These are phyloP conservation scores for Branchellion lobata DNA, from an alignment of 2,888 invertebrate genomes.

Conservation along the genomic window DNA sequence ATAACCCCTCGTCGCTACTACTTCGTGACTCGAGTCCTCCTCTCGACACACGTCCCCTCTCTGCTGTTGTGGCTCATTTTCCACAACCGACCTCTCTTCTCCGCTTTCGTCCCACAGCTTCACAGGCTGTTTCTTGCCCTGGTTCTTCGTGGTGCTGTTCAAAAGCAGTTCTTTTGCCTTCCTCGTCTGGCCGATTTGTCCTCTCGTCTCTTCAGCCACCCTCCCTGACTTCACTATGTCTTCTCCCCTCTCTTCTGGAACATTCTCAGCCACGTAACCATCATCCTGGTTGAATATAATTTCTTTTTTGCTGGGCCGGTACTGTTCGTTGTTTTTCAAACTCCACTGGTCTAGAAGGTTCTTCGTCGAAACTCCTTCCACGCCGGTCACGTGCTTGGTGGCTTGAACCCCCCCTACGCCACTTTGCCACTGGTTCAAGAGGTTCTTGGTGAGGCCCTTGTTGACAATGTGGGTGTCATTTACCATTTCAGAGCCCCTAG, in stretches of 20 bases:
- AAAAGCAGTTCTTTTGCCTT: slow-evolving; percentile 12
- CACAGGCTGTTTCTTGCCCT: slow-evolving; percentile 17
- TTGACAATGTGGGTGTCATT: background rate
- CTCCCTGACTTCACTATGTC: slow-evolving; percentile 22
- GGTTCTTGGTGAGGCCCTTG: background rate
- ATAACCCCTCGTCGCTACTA: slow-evolving; percentile 35
- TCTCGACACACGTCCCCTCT: slow-evolving; percentile 47
- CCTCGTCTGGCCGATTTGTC: slow-evolving; percentile 19
- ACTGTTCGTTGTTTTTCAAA: slow-evolving; percentile 11
- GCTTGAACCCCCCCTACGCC: background rate
- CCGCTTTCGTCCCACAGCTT: slow-evolving; percentile 27
- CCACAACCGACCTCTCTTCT: slow-evolving; percentile 48
- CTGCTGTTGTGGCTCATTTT: slow-evolving; percentile 50
- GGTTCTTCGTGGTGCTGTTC: background rate
- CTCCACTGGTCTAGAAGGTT: slow-evolving; percentile 28
- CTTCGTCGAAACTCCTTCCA: slow-evolving; percentile 17
- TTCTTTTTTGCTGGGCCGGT: background rate
- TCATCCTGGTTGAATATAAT: slow-evolving; percentile 2
- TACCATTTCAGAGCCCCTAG: background rate
- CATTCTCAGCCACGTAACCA: slow-evolving; percentile 28
- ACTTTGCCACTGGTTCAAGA: slow-evolving; percentile 1
- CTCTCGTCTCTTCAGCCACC: slow-evolving; percentile 11
- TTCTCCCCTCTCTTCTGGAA: slow-evolving; percentile 8
- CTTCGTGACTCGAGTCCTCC: slow-evolving; percentile 20
- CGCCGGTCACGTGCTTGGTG: background rate